phyloP scores from a whole-genome alignment of 2,113 vertebrate genomes.

The Toxostoma redivivum region DNA sequence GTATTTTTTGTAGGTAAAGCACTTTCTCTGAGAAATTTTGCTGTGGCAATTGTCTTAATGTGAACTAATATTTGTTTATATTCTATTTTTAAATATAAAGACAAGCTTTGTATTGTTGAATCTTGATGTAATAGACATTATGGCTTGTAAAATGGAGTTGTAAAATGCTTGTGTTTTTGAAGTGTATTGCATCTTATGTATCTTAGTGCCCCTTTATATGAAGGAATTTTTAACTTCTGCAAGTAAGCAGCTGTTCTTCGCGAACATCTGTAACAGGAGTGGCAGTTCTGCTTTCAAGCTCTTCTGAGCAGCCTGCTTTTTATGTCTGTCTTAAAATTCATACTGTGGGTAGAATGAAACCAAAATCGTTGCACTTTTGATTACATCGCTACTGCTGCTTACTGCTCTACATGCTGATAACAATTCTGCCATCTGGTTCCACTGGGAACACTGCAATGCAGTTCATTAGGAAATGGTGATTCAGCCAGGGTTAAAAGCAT shows the following conservation, averaged over 20 bases:
- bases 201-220: neutral
- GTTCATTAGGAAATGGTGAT: neutral
- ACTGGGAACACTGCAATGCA: rapidly evolving
- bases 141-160: slow-evolving; percentile 16
- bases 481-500: neutral
- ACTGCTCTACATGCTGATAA: rapidly evolving
- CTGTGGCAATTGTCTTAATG: slow-evolving; percentile 16
- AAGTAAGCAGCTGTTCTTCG: neutral
- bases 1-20: slow-evolving; percentile 2
- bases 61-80: slow-evolving; percentile 34
- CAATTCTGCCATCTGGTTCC: neutral
- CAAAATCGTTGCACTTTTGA: neutral
- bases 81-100: slow-evolving; percentile 46
- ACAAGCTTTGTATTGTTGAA: slow-evolving; percentile 26
- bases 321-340: neutral
- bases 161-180: slow-evolving; percentile 1
- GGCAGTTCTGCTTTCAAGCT: neutral
- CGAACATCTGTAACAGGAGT: neutral
- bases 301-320: neutral
- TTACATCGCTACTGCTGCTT: neutral
- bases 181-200: neutral
- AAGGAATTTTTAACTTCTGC: neutral
- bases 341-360: neutral
- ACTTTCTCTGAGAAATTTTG: neutral
- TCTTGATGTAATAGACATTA: neutral